Conservation (phyloP, 2,888 invertebrate species). For the Spodoptera exigua region DNA sequence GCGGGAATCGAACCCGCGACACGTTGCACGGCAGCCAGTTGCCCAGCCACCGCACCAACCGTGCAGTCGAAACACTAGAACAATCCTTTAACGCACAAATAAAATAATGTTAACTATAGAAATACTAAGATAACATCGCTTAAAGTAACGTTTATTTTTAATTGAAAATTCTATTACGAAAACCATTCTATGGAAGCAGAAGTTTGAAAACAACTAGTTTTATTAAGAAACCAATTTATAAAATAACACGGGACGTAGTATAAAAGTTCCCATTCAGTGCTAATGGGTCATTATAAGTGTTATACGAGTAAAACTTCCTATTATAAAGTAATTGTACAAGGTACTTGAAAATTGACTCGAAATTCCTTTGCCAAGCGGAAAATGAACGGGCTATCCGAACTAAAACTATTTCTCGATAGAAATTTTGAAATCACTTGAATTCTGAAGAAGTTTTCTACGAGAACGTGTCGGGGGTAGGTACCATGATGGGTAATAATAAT, state of each 20-base stretch:
- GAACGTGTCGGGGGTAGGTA: constrained; percentile 7
- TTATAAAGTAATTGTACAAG: constrained; percentile 45
- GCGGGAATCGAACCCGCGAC: too few species aligned
- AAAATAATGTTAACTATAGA: too few species aligned
- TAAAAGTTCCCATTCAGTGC: constrained; percentile 2
- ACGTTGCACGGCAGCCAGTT: too few species aligned
- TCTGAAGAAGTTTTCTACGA: constrained; percentile 19
- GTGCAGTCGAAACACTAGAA: too few species aligned
- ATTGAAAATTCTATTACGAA: too few species aligned
- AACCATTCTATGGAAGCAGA: too few species aligned
- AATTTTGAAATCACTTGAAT: constrained; percentile 36
- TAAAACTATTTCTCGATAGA: constrained; percentile 49
- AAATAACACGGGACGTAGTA: constrained; percentile 2
- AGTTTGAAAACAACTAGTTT: too few species aligned
- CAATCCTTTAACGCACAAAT: too few species aligned
- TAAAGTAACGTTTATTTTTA: too few species aligned
- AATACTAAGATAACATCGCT: neutral
- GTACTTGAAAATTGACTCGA: constrained; percentile 52
- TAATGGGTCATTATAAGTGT: constrained; percentile 31
- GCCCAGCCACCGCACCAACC: too few species aligned
- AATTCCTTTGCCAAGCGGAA: constrained; percentile 57
- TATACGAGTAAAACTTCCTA: constrained; percentile 38
- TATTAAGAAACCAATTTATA: too few species aligned
- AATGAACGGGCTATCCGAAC: constrained; percentile 57
- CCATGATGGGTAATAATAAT: neutral